phyloP scores from a whole-genome alignment of 64 coral and sea anemone species.

The Montipora cactus region DNA sequence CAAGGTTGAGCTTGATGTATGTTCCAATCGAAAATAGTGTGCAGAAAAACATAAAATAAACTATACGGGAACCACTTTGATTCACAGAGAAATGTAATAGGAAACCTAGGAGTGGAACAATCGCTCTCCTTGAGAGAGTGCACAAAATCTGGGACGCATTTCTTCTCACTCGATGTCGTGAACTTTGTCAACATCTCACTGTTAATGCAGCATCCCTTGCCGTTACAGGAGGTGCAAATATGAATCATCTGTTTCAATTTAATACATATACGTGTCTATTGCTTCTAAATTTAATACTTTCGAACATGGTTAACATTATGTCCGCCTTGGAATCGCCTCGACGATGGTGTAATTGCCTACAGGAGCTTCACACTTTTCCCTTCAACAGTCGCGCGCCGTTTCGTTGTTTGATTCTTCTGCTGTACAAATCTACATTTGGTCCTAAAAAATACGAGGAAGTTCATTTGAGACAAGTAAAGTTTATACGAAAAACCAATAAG shows the following conservation, averaged over 20 bases:
- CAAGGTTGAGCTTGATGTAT: neutral
- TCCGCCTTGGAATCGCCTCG: neutral
- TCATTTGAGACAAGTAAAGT: neutral
- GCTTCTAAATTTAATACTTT: neutral
- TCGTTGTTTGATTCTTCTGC: neutral
- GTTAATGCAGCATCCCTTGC: neutral
- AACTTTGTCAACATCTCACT: neutral
- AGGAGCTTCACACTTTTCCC: neutral
- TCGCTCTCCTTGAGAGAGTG: slow-evolving; percentile 31
- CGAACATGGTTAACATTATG: neutral
- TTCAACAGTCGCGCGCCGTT: neutral
- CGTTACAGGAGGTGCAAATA: neutral
- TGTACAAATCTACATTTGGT: slow-evolving; percentile 1
- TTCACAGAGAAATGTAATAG: neutral
- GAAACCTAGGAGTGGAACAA: neutral
- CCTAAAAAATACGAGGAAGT: neutral
- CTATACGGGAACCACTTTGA: neutral
- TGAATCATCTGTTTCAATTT: slow-evolving; percentile 20
- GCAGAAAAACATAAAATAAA: neutral
- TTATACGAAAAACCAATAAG: neutral
- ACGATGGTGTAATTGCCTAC: slow-evolving; percentile 6
- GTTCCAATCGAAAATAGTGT: neutral
- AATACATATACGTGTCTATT: neutral
- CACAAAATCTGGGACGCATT: neutral
- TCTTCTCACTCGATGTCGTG: neutral